These are phyloP conservation scores for Zaprionus gabonicus DNA, from an alignment of 1,140 invertebrate species.

Conservation along the genomic window DNA sequence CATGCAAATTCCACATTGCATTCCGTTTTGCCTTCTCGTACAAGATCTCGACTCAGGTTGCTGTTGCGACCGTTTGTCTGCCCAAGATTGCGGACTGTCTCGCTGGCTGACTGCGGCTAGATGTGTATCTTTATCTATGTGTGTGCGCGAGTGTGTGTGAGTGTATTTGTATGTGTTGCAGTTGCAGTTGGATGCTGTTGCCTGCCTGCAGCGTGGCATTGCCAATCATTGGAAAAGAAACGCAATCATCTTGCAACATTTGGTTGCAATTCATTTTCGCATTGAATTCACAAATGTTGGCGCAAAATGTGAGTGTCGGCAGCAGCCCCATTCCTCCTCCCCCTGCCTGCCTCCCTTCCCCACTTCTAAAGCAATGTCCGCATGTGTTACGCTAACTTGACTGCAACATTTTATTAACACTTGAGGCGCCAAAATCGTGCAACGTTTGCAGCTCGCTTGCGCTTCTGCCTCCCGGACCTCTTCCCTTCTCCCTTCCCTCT, in stretches of 20 bases:
- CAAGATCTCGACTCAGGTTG: slow-evolving; percentile 27
- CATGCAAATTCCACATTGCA: slow-evolving; percentile 64
- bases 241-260: slow-evolving; percentile 74
- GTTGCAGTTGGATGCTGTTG: slow-evolving; percentile 44
- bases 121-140: neutral
- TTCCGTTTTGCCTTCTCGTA: slow-evolving; percentile 31
- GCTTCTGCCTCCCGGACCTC: neutral
- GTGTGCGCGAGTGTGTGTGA: neutral
- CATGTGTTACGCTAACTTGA: slow-evolving; percentile 67
- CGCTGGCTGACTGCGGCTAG: slow-evolving; percentile 8
- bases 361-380: slow-evolving; percentile 18
- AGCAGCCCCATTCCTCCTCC: neutral
- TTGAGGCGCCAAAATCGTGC: slow-evolving; percentile 62
- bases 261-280: slow-evolving; percentile 70
- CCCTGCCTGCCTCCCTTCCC: neutral
- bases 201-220: slow-evolving; percentile 15
- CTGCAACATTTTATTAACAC: slow-evolving; percentile 81
- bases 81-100: slow-evolving; percentile 14
- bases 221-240: slow-evolving; percentile 76
- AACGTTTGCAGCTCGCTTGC: slow-evolving; percentile 19
- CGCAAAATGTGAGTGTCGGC: slow-evolving; percentile 42
- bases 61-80: slow-evolving; percentile 21
- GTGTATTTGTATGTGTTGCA: neutral
- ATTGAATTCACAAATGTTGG: slow-evolving; percentile 61
- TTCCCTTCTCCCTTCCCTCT: neutral